A percentile compares a stretch with the other conserved stretches of the same genome.
Conservation (phyloP, 2,113 vertebrate genomes). For the Coturnix japonica region DNA sequence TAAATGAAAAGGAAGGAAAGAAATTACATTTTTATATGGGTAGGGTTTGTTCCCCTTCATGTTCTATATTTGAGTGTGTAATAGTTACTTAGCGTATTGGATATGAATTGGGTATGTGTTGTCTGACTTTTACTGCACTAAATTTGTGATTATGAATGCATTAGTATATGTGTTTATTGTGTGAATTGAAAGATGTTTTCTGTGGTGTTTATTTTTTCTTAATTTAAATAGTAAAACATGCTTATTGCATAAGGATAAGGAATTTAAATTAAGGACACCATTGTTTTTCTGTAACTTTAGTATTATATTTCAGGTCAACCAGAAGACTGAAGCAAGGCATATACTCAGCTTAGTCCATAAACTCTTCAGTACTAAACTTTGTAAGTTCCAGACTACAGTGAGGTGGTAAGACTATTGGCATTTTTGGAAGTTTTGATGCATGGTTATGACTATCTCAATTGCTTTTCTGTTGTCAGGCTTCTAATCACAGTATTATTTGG, state of each 20-base stretch:
- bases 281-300: constrained; percentile 28
- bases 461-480: background rate
- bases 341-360: constrained; percentile 87
- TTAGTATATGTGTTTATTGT: background rate
- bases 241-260: constrained; percentile 19
- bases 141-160: background rate
- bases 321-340: constrained; percentile 84
- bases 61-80: background rate
- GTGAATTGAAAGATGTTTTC: background rate
- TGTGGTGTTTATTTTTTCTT: background rate
- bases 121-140: background rate
- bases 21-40: background rate
- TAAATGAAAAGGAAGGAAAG: background rate
- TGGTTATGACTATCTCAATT: background rate
- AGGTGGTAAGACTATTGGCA: background rate
- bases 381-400: constrained; percentile 81
- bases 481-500: background rate
- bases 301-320: constrained; percentile 83
- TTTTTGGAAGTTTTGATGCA: background rate
- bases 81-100: background rate
- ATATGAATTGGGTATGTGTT: background rate
- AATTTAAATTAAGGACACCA: background rate
- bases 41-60: background rate
- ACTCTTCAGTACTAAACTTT: constrained; percentile 86
- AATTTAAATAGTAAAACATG: constrained; percentile 9